These are phyloP conservation scores for Caenorhabditis sp. DNA, from an alignment of 2,888 invertebrate genomes.

Conservation along the genomic window DNA sequence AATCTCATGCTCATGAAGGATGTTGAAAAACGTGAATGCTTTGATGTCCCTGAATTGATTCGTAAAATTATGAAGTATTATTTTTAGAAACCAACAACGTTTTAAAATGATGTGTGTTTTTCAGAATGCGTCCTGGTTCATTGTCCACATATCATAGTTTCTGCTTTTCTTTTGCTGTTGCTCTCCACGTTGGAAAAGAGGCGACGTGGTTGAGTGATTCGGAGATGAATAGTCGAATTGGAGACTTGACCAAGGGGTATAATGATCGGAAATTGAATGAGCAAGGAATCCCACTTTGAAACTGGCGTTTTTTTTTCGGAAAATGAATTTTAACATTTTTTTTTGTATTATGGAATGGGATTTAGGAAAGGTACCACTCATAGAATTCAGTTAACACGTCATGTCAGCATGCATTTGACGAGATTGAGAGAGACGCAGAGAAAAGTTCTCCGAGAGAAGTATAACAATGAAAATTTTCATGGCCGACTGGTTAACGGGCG, in stretches of 20 bases:
- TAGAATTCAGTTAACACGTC: too few relatives aligned
- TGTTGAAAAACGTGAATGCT: constrained; percentile 42
- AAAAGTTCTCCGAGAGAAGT: too few relatives aligned
- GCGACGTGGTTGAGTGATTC: background rate
- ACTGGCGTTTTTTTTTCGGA: too few relatives aligned
- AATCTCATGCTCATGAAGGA: constrained; percentile 36
- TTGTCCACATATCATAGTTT: constrained; percentile 1
- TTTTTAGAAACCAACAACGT: background rate
- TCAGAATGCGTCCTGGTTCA: constrained; percentile 7
- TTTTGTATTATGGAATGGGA: too few relatives aligned
- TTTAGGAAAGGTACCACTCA: too few relatives aligned
- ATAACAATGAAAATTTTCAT: too few relatives aligned
- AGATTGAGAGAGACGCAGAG: too few relatives aligned
- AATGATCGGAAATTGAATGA: constrained; percentile 6
- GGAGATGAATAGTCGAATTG: background rate
- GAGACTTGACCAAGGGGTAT: constrained; percentile 4
- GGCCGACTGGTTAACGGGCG: too few relatives aligned
- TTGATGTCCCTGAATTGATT: constrained; percentile 39
- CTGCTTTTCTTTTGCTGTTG: background rate
- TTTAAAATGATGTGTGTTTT: background rate
- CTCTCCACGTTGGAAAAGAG: constrained; percentile 2
- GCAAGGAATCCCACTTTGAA: constrained; percentile 3
- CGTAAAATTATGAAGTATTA: constrained; percentile 21
- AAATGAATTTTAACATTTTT: too few relatives aligned
- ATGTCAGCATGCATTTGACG: too few relatives aligned